Conservation (phyloP, 2,113 vertebrate species). For the Oceanites oceanicus region DNA sequence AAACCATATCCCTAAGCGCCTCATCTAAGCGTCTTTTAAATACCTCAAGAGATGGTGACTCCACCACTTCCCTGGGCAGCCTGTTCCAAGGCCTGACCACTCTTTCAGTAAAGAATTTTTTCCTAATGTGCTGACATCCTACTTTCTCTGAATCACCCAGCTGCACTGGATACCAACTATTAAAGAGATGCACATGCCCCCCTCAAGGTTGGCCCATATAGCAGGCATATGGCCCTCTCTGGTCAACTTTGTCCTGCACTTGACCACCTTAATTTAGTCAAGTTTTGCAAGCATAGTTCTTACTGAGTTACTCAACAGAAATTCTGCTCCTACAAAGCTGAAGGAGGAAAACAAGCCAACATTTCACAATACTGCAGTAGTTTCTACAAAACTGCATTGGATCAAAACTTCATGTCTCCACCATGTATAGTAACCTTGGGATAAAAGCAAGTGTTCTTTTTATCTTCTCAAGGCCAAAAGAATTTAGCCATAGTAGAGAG, state of each 20-base stretch:
- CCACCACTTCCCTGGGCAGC: too few species aligned
- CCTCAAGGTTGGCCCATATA: rapidly evolving
- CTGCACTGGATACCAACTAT: rapidly evolving
- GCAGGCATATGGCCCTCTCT: neutral
- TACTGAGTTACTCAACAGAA: neutral
- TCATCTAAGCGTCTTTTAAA: too few species aligned
- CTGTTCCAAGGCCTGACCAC: too few species aligned
- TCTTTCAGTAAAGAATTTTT: too few species aligned
- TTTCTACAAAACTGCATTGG: neutral
- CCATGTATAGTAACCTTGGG: neutral
- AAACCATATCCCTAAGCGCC: too few species aligned
- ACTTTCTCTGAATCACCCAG: neutral
- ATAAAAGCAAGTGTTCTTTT: neutral
- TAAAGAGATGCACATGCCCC: rapidly evolving
- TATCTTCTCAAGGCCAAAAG: neutral
- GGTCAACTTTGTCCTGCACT: neutral
- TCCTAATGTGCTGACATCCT: neutral
- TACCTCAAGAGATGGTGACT: too few species aligned
- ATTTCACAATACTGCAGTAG: neutral
- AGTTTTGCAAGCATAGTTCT: neutral
- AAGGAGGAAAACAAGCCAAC: neutral
- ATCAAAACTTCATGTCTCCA: neutral
- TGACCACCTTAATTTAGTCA: neutral
- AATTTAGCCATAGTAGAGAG: neutral
- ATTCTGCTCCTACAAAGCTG: neutral